These are phyloP conservation scores for Gymnoscopelus braueri DNA, from an alignment of 2,797 vertebrate genomes.

Conservation along the genomic window DNA sequence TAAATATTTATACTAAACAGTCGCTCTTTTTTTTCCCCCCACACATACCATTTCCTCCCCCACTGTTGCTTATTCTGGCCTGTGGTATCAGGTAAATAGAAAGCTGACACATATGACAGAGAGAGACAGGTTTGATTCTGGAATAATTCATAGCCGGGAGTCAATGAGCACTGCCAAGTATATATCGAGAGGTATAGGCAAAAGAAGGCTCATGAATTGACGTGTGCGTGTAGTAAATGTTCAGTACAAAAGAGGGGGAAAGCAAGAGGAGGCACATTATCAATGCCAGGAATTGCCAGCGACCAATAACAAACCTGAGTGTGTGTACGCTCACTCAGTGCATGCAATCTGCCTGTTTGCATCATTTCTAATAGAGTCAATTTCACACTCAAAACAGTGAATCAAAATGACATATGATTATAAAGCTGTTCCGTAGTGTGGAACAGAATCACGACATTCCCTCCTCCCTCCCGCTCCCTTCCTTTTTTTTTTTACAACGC, in stretches of 20 bases:
- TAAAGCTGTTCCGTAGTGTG: conserved; percentile 21
- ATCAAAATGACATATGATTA: conserved; percentile 29
- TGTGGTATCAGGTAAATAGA: conserved; percentile 16
- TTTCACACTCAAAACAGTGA: conserved; percentile 29
- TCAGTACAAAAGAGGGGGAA: neutral
- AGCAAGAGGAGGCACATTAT: conserved; percentile 3
- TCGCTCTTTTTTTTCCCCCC: conserved; percentile 36
- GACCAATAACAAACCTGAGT: conserved; percentile 11
- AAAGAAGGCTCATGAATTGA: conserved; percentile 29
- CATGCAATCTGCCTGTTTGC: conserved; percentile 31
- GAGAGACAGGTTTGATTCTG: conserved; percentile 56
- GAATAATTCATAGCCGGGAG: conserved; percentile 51
- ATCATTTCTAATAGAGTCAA: conserved; percentile 17
- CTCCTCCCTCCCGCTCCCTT: conserved; percentile 50
- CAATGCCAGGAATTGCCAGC: neutral
- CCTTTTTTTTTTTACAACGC: conserved; percentile 49
- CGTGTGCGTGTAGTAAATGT: neutral
- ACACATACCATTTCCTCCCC: conserved; percentile 38
- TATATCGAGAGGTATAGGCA: conserved; percentile 1
- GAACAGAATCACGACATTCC: conserved; percentile 43
- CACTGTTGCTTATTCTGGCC: conserved; percentile 23
- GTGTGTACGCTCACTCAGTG: neutral
- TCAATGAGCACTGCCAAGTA: conserved; percentile 23
- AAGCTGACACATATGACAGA: conserved; percentile 23
- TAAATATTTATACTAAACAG: conserved; percentile 79